Evolutionary conservation across 2,888 invertebrate genomes (phyloP).

Genomic region (Eustalomyia histrio): DNA sequence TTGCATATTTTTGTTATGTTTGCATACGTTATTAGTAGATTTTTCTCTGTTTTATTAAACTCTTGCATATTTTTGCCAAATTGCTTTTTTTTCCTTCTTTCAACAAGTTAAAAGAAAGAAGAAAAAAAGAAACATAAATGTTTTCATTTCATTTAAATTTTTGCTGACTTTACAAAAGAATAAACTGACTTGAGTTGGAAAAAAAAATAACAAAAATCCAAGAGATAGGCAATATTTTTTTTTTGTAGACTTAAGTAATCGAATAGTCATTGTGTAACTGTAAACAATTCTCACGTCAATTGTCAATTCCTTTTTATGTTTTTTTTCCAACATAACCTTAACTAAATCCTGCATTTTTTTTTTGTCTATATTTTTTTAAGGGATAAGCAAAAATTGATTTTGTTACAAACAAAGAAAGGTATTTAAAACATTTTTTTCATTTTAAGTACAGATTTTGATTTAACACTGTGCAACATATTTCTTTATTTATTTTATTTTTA

Average conservation of each 20-base stretch:
- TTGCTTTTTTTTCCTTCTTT: background rate
- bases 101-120: no score
- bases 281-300: constrained; percentile 22
- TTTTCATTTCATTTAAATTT: background rate
- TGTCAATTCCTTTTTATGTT: background rate
- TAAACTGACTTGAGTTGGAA: background rate
- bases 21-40: constrained; percentile 1
- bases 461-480: no score
- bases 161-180: background rate
- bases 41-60: background rate
- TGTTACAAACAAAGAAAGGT: no score
- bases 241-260: background rate
- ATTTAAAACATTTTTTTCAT: no score
- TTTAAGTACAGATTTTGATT: no score
- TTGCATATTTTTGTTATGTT: background rate
- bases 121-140: background rate
- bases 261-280: background rate
- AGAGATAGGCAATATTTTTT: background rate
- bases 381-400: background rate
- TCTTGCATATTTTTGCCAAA: background rate
- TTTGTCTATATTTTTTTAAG: background rate
- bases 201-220: background rate
- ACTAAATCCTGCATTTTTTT: background rate
- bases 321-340: background rate
- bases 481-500: no score